Conservation (phyloP, 2,888 invertebrate species). For the Sclerodermus sp. region DNA sequence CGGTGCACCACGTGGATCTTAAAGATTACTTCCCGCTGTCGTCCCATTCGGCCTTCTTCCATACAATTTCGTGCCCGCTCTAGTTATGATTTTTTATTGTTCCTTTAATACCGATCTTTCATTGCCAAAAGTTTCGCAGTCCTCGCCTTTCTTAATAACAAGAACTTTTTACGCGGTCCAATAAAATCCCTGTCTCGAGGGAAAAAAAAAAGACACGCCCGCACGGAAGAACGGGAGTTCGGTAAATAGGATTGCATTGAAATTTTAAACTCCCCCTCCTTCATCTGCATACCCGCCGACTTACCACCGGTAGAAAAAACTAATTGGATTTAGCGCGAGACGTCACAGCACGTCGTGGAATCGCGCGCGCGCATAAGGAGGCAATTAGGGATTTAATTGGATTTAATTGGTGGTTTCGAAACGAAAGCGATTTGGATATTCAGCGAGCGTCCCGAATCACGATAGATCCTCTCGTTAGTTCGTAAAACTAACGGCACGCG, state of each 20-base stretch:
- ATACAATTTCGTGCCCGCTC: neutral
- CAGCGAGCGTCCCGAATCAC: slow-evolving; percentile 13
- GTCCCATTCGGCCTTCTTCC: slow-evolving; percentile 20
- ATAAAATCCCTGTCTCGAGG: too few species aligned
- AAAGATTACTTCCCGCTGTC: slow-evolving; percentile 29
- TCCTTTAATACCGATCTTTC: neutral
- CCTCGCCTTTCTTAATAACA: neutral
- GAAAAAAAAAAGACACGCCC: too few species aligned
- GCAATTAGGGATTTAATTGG: too few species aligned
- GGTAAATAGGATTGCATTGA: too few species aligned
- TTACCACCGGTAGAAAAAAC: too few species aligned
- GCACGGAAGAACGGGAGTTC: too few species aligned
- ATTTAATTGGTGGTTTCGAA: slow-evolving; percentile 5
- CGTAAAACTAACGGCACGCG: slow-evolving; percentile 37
- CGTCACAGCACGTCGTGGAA: too few species aligned
- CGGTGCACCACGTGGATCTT: slow-evolving; percentile 29
- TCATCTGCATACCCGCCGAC: too few species aligned
- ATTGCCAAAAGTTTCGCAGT: neutral
- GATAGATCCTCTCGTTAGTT: slow-evolving; percentile 17
- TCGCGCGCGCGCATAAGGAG: too few species aligned
- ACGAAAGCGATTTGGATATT: slow-evolving; percentile 20
- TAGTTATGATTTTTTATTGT: neutral
- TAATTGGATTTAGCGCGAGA: too few species aligned
- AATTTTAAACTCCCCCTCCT: too few species aligned
- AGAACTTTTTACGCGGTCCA: too few species aligned